Conservation (phyloP, 2,113 vertebrate genomes). For the Oncorhynchus masou region DNA sequence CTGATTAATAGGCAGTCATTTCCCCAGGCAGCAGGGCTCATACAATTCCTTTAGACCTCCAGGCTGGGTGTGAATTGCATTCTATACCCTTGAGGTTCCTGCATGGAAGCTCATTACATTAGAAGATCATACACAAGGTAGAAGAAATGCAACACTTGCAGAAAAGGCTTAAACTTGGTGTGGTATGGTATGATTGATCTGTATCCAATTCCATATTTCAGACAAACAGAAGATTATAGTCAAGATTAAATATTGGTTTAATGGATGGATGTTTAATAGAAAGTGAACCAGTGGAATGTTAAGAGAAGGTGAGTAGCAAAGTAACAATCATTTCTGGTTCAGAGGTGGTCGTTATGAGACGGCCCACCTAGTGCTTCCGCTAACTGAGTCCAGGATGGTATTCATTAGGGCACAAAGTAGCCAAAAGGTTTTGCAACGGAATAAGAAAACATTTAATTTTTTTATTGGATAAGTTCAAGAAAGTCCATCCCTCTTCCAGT, state of each 20-base stretch:
- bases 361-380: neutral
- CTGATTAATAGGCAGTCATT: slow-evolving; percentile 39
- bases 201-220: slow-evolving; percentile 12
- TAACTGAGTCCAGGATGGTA: neutral
- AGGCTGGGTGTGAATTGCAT: slow-evolving; percentile 35
- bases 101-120: slow-evolving; percentile 38
- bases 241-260: neutral
- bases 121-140: slow-evolving; percentile 28
- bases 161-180: slow-evolving; percentile 41
- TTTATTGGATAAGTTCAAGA: neutral
- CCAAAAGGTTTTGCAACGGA: no score
- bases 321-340: neutral
- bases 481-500: no score
- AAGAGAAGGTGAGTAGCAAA: neutral
- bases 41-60: neutral
- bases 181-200: slow-evolving; percentile 23
- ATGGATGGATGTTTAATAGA: neutral
- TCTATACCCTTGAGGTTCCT: slow-evolving; percentile 15
- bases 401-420: no score
- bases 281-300: neutral
- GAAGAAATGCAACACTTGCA: slow-evolving; percentile 48
- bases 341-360: neutral
- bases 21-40: slow-evolving; percentile 25
- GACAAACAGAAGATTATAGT: slow-evolving; percentile 31
- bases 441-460: no score